A percentile compares a stretch with the other conserved stretches of the same genome.
phyloP scores from a whole-genome alignment of 37 sponge, comb jelly and placozoan species.

The Halisarca cf. caerulea region DNA sequence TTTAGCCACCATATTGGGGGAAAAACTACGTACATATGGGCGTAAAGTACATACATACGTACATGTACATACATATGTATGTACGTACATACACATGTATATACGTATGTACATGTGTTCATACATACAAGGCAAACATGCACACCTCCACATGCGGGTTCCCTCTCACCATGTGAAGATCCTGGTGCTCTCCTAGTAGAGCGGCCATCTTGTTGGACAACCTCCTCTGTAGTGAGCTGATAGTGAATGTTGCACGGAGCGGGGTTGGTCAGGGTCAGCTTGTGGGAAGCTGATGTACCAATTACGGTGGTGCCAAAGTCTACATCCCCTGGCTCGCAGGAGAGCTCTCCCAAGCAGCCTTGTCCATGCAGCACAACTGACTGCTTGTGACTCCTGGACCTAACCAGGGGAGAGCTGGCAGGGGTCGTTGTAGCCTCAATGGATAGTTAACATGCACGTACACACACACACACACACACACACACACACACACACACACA shows the following conservation, averaged over 20 bases:
- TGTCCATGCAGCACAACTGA: conserved; percentile 7
- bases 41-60: not conserved
- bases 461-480: conserved; percentile 38
- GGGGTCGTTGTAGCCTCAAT: no score
- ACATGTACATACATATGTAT: not conserved
- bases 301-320: conserved; percentile 75
- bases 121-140: not conserved
- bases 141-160: no score
- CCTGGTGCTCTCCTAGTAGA: not conserved
- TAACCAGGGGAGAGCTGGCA: not conserved
- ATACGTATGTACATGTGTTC: not conserved
- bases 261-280: conserved; percentile 66
- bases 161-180: conserved; percentile 6
- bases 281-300: conserved; percentile 47
- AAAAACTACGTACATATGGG: not conserved
- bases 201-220: not conserved
- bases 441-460: not conserved
- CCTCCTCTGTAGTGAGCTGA: conserved; percentile 30
- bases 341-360: conserved; percentile 7
- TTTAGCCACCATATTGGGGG: no score
- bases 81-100: not conserved
- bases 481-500: conserved; percentile 32
- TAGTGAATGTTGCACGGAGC: conserved; percentile 60
- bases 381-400: not conserved
- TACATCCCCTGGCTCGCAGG: conserved; percentile 46